phyloP scores from a whole-genome alignment of 1,140 invertebrate genomes.

The Ceratosolen solmsi region DNA sequence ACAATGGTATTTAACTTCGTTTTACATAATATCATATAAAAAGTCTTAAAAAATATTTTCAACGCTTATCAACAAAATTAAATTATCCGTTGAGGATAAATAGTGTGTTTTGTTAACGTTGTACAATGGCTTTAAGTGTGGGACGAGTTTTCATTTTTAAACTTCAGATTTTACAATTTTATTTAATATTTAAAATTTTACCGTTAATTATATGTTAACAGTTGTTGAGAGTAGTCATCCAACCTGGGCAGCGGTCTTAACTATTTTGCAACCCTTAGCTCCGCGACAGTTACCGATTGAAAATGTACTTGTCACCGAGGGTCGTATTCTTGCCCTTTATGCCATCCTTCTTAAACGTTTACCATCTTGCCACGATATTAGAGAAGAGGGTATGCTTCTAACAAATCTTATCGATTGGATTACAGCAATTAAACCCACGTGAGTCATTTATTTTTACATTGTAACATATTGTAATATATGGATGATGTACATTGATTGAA shows the following conservation, averaged over 20 bases:
- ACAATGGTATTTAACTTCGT: constrained; percentile 60
- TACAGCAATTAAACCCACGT: constrained; percentile 72
- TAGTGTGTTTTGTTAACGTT: no score
- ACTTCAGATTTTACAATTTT: no score
- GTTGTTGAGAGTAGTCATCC: constrained; percentile 65
- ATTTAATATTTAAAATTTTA: no score
- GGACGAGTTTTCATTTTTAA: no score
- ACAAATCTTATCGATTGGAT: constrained; percentile 73
- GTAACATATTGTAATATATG: no score
- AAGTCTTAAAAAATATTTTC: no score
- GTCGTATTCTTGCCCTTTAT: constrained; percentile 72
- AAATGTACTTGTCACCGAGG: constrained; percentile 67
- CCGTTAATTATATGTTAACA: constrained; percentile 28
- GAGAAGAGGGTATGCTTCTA: constrained; percentile 72
- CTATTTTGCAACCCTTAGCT: constrained; percentile 69
- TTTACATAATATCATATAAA: no score
- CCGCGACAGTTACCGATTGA: constrained; percentile 71
- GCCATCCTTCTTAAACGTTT: constrained; percentile 72
- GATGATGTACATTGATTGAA: no score
- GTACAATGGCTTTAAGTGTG: no score
- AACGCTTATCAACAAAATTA: no score
- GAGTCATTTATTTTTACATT: constrained; percentile 56
- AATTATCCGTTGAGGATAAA: no score
- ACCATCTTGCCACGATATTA: constrained; percentile 70
- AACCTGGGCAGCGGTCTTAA: constrained; percentile 70